Conservation (phyloP, 2,888 invertebrate species). For the Branchellion lobata region DNA sequence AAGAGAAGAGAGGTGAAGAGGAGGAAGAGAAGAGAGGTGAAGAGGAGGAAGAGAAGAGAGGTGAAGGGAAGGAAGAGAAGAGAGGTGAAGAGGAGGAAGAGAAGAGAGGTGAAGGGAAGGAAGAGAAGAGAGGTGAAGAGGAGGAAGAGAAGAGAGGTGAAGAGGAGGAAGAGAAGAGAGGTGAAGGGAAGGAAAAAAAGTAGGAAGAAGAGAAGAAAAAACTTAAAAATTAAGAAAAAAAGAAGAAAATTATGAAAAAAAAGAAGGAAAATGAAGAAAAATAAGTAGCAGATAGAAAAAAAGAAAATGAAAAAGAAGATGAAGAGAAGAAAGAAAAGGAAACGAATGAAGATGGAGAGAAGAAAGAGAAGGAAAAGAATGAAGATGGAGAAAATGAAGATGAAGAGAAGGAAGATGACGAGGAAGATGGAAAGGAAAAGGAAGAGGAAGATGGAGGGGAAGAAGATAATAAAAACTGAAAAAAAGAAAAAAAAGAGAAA, state of each 20-base stretch:
- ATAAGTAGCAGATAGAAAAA: no score
- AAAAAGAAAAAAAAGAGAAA: neutral
- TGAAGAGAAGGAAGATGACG: neutral
- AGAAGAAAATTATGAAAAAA: neutral
- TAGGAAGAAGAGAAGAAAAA: no score
- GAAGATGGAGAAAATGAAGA: conserved; percentile 3
- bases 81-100: neutral
- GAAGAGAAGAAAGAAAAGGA: neutral
- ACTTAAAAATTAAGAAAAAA: neutral
- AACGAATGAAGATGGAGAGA: neutral
- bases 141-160: neutral
- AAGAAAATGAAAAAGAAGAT: neutral
- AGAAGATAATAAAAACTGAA: neutral
- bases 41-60: neutral
- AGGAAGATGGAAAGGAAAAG: neutral
- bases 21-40: neutral
- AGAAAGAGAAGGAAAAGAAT: neutral
- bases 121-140: neutral
- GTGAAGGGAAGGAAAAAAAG: no score
- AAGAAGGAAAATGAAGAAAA: no score
- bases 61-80: neutral
- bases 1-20: no score
- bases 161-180: neutral
- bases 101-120: neutral
- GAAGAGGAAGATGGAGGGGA: neutral